These are phyloP conservation scores for Metacarcinus magister DNA, from an alignment of 2,888 invertebrate genomes.

Conservation along the genomic window DNA sequence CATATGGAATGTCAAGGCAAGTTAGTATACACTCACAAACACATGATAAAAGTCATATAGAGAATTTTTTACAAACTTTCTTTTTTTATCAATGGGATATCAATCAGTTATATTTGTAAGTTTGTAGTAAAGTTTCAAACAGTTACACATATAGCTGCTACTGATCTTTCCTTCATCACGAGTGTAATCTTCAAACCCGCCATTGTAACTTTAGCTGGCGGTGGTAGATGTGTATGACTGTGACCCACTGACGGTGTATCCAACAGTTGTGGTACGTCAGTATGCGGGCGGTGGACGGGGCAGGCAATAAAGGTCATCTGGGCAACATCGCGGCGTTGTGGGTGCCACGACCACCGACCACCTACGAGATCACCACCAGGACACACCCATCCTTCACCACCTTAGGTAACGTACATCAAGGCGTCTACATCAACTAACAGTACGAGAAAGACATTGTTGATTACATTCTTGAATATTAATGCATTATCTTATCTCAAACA, in stretches of 20 bases:
- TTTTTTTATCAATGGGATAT: no score
- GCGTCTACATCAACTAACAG: no score
- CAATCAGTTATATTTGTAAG: no score
- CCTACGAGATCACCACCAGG: conserved; percentile 70
- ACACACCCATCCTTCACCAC: conserved; percentile 58
- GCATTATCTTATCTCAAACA: no score
- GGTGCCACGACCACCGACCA: conserved; percentile 86
- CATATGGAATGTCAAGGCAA: no score
- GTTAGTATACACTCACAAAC: no score
- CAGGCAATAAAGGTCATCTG: conserved; percentile 84
- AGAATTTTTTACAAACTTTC: no score
- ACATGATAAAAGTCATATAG: no score
- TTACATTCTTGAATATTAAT: no score
- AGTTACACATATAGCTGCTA: background rate
- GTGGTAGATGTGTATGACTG: background rate
- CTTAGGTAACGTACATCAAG: background rate
- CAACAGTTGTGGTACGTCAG: conserved; percentile 86
- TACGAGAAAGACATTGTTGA: no score
- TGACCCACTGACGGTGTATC: background rate
- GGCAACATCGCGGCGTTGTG: conserved; percentile 87
- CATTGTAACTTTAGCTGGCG: background rate
- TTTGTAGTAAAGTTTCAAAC: no score
- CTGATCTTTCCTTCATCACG: background rate
- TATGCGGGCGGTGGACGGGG: conserved; percentile 86
- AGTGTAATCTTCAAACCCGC: background rate